phyloP scores from a whole-genome alignment of 2,888 invertebrate genomes.

The Cybosia mesomella region DNA sequence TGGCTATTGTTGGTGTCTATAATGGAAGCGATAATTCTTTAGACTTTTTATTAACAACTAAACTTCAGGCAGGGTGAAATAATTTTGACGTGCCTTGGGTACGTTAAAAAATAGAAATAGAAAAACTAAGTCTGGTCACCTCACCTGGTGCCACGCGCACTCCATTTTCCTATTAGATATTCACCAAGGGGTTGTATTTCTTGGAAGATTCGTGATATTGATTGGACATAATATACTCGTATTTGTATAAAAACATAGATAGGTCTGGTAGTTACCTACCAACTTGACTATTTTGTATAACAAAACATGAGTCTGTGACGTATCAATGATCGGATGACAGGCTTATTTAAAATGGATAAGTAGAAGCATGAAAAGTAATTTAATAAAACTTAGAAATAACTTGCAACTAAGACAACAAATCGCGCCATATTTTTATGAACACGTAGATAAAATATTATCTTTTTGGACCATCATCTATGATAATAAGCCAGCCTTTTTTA shows the following conservation, averaged over 20 bases:
- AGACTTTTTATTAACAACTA: too few species aligned
- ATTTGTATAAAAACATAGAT: background rate
- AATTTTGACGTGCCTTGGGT: background rate
- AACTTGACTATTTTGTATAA: background rate
- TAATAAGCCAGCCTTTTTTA: too few species aligned
- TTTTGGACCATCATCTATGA: too few species aligned
- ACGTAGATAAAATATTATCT: too few species aligned
- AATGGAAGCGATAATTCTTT: too few species aligned
- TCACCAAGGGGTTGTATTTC: constrained; percentile 62
- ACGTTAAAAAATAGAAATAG: background rate
- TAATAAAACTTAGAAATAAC: background rate
- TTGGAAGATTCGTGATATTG: constrained; percentile 67
- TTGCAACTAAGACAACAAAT: background rate
- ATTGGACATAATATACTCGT: constrained; percentile 39
- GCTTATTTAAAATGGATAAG: too few species aligned
- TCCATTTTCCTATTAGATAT: constrained; percentile 54
- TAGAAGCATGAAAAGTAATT: background rate
- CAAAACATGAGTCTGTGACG: background rate
- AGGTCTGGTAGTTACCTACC: background rate
- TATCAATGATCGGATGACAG: too few species aligned
- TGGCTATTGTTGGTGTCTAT: too few species aligned
- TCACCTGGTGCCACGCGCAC: constrained; percentile 19
- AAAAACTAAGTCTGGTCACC: constrained; percentile 1
- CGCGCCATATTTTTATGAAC: too few species aligned
- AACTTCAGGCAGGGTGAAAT: too few species aligned